These are phyloP conservation scores for Oceanodroma tethys DNA, from an alignment of 2,113 vertebrate genomes.

Conservation along the genomic window DNA sequence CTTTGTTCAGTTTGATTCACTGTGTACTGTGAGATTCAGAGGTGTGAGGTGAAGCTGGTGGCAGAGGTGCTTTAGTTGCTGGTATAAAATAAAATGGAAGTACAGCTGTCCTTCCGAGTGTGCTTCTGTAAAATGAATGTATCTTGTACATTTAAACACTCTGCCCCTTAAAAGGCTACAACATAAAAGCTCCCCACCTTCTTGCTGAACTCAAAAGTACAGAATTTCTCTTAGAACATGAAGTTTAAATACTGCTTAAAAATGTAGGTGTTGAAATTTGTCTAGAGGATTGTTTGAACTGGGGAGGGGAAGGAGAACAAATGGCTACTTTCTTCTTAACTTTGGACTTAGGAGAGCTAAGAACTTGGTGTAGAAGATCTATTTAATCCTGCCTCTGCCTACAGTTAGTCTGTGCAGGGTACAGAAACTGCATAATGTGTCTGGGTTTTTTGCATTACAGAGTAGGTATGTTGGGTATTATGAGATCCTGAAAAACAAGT, in stretches of 20 bases:
- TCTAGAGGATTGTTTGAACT: not conserved
- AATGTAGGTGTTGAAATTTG: not conserved
- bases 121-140: not conserved
- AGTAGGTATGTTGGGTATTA: constrained; percentile 94
- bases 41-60: not conserved
- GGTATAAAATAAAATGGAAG: not conserved
- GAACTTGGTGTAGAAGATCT: not conserved
- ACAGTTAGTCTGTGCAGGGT: not conserved
- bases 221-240: not conserved
- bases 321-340: not conserved
- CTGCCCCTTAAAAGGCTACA: not conserved
- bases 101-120: not conserved
- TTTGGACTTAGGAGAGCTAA: not conserved
- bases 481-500: constrained; percentile 84
- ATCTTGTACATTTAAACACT: not conserved
- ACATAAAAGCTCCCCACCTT: not conserved
- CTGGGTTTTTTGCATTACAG: constrained; percentile 74
- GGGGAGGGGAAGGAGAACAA: not conserved
- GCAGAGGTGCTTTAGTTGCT: not conserved
- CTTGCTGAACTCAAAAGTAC: not conserved
- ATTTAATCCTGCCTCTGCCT: not conserved
- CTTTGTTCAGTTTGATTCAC: not conserved
- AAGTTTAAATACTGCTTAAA: not conserved
- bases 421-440: constrained; percentile 18
- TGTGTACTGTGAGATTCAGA: not conserved